Conservation (phyloP, 2,797 vertebrate genomes). For the Syngnathus acus region DNA sequence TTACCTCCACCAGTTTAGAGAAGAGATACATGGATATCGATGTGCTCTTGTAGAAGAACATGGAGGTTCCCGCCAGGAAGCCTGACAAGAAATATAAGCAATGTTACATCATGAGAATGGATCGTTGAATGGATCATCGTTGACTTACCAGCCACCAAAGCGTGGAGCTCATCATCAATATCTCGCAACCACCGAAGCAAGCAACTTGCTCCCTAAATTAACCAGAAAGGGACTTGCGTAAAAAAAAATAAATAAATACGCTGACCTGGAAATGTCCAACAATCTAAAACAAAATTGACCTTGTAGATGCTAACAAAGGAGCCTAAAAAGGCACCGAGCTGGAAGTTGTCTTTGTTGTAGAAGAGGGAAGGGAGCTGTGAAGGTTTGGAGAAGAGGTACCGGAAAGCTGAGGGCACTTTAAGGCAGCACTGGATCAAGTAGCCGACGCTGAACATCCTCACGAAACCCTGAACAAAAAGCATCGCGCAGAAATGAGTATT, state of each 20-base stretch:
- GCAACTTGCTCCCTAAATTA: slow-evolving; percentile 86
- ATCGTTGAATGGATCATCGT: background rate
- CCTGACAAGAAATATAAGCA: slow-evolving; percentile 58
- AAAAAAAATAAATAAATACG: background rate
- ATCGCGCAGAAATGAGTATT: background rate
- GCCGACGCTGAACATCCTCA: slow-evolving; percentile 96
- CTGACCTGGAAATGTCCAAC: no score
- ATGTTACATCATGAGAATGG: background rate
- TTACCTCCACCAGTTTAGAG: slow-evolving; percentile 96
- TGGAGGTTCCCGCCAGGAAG: slow-evolving; percentile 90
- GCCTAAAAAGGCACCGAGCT: slow-evolving; percentile 91
- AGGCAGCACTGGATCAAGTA: slow-evolving; percentile 98
- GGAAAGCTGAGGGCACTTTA: slow-evolving; percentile 87
- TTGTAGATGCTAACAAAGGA: slow-evolving; percentile 99
- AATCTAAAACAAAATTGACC: slow-evolving; percentile 57
- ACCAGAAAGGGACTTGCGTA: background rate
- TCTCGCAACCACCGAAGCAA: slow-evolving; percentile 93
- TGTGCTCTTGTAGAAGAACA: slow-evolving; percentile 99
- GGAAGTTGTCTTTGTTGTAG: slow-evolving; percentile 98
- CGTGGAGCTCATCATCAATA: slow-evolving; percentile 95
- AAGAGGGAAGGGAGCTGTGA: slow-evolving; percentile 88
- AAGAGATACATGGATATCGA: slow-evolving; percentile 97
- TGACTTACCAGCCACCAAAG: slow-evolving; percentile 85
- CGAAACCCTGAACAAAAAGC: slow-evolving; percentile 76
- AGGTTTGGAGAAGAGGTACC: slow-evolving; percentile 89